Evolutionary conservation across 1,140 invertebrate genomes (phyloP), one percentile per base, ranked within the genome.

Genomic region (Cecropterus lyciades): DNA sequence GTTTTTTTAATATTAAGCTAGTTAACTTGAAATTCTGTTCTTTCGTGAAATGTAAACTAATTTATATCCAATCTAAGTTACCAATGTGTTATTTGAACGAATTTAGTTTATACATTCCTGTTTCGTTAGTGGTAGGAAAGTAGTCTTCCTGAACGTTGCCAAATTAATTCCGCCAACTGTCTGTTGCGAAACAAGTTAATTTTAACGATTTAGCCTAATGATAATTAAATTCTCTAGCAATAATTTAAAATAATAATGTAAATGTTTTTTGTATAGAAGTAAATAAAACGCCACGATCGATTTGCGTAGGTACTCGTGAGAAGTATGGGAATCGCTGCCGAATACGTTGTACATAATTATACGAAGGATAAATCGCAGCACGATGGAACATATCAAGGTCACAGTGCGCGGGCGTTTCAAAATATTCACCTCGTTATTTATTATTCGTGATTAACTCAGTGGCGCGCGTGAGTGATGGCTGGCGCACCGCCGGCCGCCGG

Each of bases 111-210:
- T 82, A 88, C 87, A 91, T 87, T 91, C 86, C 87, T 89, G 82
- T 91, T 88, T 89, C 82, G 85, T 89, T 91, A 87, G 84, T 89
- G 79, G 82, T 89, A 91, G 86, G 79, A 85, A 89, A 89, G 82
- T 89, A 87, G 87, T 90, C 87, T 90, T 91, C 87, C 89, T 89
- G 75, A 91, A 90, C 86, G 85, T 89, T 91, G 89, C 89, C 89
- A 91, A 91, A 91, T 89, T 84, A 79, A 73, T 78, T 79, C 85
- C 82, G 89, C 86, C 82, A 91, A 89, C 83, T 84, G 72, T 86
- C 81, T 88, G 82, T 83, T 87, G 82, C 81, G 85, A 82, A 84
- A 83, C 80, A 72, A 83, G 83, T 82, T 87, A 86, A 84, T 82
- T 87, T 81, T 86, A 84, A 82, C 80, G 65, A 77, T 83, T 82